Conservation (phyloP, 2,888 invertebrate genomes). For the Gasteruption jaculator region DNA sequence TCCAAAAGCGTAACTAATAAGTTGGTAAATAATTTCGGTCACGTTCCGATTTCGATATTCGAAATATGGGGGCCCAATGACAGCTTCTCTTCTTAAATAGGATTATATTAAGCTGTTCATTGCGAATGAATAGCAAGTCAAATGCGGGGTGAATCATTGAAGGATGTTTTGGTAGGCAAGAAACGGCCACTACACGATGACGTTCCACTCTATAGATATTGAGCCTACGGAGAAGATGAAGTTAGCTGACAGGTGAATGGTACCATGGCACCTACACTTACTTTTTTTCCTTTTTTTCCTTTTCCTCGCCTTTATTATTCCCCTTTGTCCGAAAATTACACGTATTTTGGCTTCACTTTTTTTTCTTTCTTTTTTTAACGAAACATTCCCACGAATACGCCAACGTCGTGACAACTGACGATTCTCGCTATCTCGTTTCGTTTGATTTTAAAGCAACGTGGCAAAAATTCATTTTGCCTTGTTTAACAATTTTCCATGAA, state of each 20-base stretch:
- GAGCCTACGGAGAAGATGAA: constrained; percentile 21
- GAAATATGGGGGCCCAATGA: constrained; percentile 23
- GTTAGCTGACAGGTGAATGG: constrained; percentile 49
- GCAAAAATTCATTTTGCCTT: no score
- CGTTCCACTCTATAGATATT: no score
- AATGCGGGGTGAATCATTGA: constrained; percentile 45
- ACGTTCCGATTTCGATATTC: no score
- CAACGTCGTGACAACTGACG: no score
- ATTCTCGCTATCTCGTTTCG: no score
- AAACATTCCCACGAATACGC: no score
- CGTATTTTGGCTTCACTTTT: no score
- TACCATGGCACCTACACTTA: constrained; percentile 26
- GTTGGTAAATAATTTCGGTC: constrained; percentile 51
- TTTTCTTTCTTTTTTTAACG: no score
- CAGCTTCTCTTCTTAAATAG: constrained; percentile 44
- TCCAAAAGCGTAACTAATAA: no score
- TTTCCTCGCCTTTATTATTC: constrained; percentile 18
- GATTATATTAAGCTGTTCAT: constrained; percentile 52
- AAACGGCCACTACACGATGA: constrained; percentile 12
- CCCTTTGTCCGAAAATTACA: constrained; percentile 3
- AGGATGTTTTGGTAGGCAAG: constrained; percentile 49
- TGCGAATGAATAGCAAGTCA: constrained; percentile 46
- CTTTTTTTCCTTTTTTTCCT: constrained; percentile 16
- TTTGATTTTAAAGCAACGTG: no score
- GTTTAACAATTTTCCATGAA: no score